Base-by-base conservation (phyloP, 2,888 invertebrate species). In the Lampropteryx suffumata region DNA sequence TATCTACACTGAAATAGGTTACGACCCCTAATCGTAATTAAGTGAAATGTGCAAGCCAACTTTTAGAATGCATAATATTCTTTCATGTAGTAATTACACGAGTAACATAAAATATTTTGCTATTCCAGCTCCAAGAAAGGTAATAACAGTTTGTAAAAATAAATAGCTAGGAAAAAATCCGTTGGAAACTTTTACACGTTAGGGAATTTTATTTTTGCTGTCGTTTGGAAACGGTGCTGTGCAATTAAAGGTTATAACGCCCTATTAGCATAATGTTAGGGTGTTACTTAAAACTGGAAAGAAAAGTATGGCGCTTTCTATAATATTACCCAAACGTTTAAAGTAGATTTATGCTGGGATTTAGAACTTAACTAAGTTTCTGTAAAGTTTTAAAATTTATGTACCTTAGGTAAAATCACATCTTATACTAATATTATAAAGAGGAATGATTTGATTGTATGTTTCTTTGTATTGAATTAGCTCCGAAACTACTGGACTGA, bases 211-310 rank as follows among this genome's bases (percentile, higher is more conserved):
- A 72, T 76, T 72, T 68, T 64, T 51, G 62, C 55, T 52, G 61
- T 48, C 60, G 56, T 64, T 67, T 65, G 61, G 61, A 55, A 51
- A 60, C 61, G 58, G 68, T 62, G 65, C 67, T 63, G 68, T 59
- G 70, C 76, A 80, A 81, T 82, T 80, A 79, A 79, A 81, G 71
- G 72, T 79, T 75, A 82, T 74, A 71, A 71, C 73, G 67, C 64
- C 65, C 69, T 73, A 78, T 82, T 82, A 80, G 75, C 80, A 80
- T 82, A 79, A 76, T 78, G 75, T 79, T 72, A 67, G 70, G 66
- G 68, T 58, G 67, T 62, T 62, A 69, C 65, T 66, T 69, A 72
- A 68, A 69, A 63, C 65, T 56, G 56, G 45, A 26, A 52, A 62
- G 58, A 59, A 69, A 75, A 75, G 73, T 67, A 69, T 67, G 62